These are phyloP conservation scores for Gavialis gangeticus DNA, from an alignment of 2,113 vertebrate genomes.

Conservation along the genomic window DNA sequence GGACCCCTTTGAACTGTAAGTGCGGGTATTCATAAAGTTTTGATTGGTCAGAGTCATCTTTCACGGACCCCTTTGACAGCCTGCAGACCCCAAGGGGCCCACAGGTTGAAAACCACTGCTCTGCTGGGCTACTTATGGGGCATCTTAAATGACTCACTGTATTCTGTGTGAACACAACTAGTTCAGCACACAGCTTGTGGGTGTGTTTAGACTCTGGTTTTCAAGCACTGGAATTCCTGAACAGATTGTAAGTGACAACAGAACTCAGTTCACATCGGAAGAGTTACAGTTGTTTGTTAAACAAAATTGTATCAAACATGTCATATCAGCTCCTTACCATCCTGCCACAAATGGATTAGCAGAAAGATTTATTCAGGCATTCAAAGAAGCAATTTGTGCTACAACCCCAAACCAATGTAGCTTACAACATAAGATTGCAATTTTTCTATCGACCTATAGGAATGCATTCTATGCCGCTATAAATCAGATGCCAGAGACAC, in stretches of 20 bases:
- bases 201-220: constrained; percentile 27
- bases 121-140: not conserved
- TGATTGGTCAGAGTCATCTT: no score
- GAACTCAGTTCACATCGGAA: not conserved
- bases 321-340: constrained; percentile 2
- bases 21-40: no score
- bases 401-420: not conserved
- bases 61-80: no score
- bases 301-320: not conserved
- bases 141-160: not conserved
- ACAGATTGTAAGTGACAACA: constrained; percentile 39
- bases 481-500: not conserved
- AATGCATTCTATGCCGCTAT: not conserved
- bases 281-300: constrained; percentile 9
- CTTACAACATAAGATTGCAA: not conserved
- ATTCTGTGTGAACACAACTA: not conserved
- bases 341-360: not conserved
- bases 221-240: not conserved
- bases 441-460: not conserved
- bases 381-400: constrained; percentile 20
- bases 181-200: constrained; percentile 15
- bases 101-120: no score
- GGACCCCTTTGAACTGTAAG: no score
- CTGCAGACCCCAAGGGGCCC: no score
- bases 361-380: constrained; percentile 18